phyloP scores from a whole-genome alignment of 2,113 vertebrate genomes.

The Spermophilus dauricus region DNA sequence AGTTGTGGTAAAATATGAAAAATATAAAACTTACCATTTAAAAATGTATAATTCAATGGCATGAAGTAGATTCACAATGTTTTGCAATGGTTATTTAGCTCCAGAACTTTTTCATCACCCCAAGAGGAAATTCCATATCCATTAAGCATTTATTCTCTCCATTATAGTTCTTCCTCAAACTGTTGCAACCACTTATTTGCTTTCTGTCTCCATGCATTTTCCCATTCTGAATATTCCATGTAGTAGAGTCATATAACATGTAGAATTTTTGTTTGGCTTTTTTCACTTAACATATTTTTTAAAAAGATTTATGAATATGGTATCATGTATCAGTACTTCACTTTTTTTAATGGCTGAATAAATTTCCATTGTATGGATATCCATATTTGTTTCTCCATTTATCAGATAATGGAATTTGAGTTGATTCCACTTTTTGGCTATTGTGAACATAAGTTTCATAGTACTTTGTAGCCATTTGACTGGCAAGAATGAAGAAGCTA shows the following conservation, averaged over 20 bases:
- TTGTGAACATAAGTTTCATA: neutral
- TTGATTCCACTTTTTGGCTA: conserved; percentile 4
- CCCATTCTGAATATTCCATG: neutral
- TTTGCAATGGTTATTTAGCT: neutral
- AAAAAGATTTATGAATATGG: neutral
- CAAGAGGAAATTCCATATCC: neutral
- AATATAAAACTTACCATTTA: conserved; percentile 1
- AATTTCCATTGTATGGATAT: neutral
- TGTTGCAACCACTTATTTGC: neutral
- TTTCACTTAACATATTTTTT: neutral
- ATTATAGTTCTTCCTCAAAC: neutral
- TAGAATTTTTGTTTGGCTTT: neutral
- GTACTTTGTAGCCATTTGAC: neutral
- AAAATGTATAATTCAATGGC: neutral
- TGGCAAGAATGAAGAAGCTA: conserved; percentile 37
- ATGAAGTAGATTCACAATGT: conserved; percentile 8
- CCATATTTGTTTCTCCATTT: neutral
- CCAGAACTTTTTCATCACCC: neutral
- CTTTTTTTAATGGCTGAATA: neutral
- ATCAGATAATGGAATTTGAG: neutral
- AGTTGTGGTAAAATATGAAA: neutral
- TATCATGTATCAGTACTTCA: neutral
- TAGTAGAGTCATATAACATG: neutral
- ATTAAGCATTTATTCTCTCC: neutral
- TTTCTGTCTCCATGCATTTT: neutral